A percentile compares a stretch with the other conserved stretches of the same genome.
Evolutionary conservation across 37 sponge, comb jelly and placozoan species (phyloP).

Genomic region (Aphrocallistes beatrix): DNA sequence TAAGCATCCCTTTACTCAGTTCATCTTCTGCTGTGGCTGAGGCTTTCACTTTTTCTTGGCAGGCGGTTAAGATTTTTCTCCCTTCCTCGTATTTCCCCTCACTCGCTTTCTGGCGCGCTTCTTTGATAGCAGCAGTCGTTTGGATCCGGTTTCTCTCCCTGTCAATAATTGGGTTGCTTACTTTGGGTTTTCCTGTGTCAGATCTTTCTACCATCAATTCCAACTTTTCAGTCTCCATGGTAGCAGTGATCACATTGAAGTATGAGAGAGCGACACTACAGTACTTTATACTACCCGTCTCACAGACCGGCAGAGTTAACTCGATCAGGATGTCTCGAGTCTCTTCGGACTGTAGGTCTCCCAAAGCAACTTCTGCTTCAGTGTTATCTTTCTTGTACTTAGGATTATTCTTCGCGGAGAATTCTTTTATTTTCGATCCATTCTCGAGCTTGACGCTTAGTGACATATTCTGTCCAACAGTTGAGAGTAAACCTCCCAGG

Average conservation of each 20-base stretch:
- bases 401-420: conserved; percentile 41
- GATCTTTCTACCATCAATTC: conserved; percentile 33
- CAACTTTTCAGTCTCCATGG: conserved; percentile 28
- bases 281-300: conserved; percentile 15
- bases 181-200: conserved; percentile 2
- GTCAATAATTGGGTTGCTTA: conserved; percentile 34
- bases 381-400: conserved; percentile 37
- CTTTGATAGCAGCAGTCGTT: conserved; percentile 46
- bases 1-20: background rate
- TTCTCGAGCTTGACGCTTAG: conserved; percentile 37
- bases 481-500: conserved; percentile 79
- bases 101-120: conserved; percentile 26
- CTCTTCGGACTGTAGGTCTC: conserved; percentile 87
- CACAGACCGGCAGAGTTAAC: conserved; percentile 42
- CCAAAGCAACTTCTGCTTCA: conserved; percentile 49
- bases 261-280: conserved; percentile 38
- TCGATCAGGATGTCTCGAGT: conserved; percentile 63
- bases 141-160: conserved; percentile 51
- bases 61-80: background rate
- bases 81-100: background rate
- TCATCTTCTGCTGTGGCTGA: background rate
- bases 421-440: conserved; percentile 32
- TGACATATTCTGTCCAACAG: conserved; percentile 77
- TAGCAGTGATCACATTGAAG: conserved; percentile 69
- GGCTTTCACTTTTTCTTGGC: background rate